Evolutionary conservation across 1,140 invertebrate species (phyloP), one percentile per base, ranked within the genome.

Genomic region (Maniola jurtina): DNA sequence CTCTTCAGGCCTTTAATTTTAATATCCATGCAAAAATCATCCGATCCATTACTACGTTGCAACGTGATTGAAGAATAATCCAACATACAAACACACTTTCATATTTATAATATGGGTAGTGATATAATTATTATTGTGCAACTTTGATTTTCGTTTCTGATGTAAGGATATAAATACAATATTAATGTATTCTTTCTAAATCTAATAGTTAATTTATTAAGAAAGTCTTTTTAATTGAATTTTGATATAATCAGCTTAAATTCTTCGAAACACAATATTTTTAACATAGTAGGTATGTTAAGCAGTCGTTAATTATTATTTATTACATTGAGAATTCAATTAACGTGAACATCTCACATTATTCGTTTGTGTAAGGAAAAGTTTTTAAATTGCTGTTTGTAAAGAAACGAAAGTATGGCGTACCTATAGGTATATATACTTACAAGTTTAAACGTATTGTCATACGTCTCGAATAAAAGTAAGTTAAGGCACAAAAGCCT

Each of bases 401-500:
- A 56, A 54, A 66, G 60, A 71, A 70, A 73, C 58, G 66, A 67
- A 73, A 71, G 64, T 70, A 55, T 64, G 56, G n/a, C 64, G 50
- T n/a, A 11, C 25, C 25, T 25, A 25, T 34, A 52, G 7, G 1
- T 25, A 7, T 58, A 16, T 42, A 25, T 16, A 25, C 25, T 25
- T 4, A 25, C 11, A 59, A 8, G 33, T 7, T 14, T 10, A 59
- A 59, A 59, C 13, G 38, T 47, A 59, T 59, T 59, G 57, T 59
- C 14, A 34, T 59, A 33, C 9, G 33, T 13, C 52, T 55, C 33
- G 16, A 33, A 25, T 52, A 52, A 55, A 55, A 55, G 52, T 55
- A 55, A 55, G 16, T 55, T 55, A 34, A 55, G 40, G 35, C 50
- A 76, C 66, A 72, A 75, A 77, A 77, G 77, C 70, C 59, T 13